Base-by-base conservation (phyloP, 2,888 invertebrate genomes). In the Drosophila sordidula region DNA sequence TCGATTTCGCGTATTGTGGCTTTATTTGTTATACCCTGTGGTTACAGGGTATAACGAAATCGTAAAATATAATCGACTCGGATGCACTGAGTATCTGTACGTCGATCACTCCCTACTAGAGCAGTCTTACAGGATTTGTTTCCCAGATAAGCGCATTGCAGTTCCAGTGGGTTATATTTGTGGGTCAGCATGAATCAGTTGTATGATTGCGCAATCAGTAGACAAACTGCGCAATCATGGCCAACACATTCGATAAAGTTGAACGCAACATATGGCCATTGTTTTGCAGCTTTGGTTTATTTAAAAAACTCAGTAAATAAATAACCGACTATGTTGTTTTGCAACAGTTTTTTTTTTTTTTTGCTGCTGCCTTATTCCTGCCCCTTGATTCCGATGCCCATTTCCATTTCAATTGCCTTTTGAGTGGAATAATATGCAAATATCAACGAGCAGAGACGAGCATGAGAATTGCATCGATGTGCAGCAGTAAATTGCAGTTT, bases 341-440 rank as follows among this genome's bases (percentile, higher is more conserved):
- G 63, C 62, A 75, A 84, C 68, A 67, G 56, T 52, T 54, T 67
- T 80, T 77, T 69, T n/a, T n/a, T n/a, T n/a, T n/a, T n/a, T n/a
- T n/a, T n/a, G n/a, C n/a, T 52, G 29, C 9, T 18, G 6, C 38
- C 11, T 32, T 22, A 11, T 44, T 8, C 25, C 16, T 26, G 14
- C 39, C n/a, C 18, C 29, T 8, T 0, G 16, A 14, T 62, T 59
- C 70, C n/a, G n/a, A 75, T 75, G 54, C 49, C 65, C 79, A 82
- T 82, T 80, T 82, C 77, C 86, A 80, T 69, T 79, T 86, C 80
- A 70, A 82, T 80, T 82, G 81, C 72, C 75, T 84, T 87, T 81
- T 81, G 83, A 84, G 85, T 84, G 79, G 75, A 79, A 87, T 84
- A 87, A 87, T 87, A 84, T 87, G 87, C 85, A 84, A 84, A 84